A percentile compares a stretch with the other conserved stretches of the same genome.
Evolutionary conservation across 2,113 vertebrate genomes (phyloP).

Genomic region (Corydoras maculifer): DNA sequence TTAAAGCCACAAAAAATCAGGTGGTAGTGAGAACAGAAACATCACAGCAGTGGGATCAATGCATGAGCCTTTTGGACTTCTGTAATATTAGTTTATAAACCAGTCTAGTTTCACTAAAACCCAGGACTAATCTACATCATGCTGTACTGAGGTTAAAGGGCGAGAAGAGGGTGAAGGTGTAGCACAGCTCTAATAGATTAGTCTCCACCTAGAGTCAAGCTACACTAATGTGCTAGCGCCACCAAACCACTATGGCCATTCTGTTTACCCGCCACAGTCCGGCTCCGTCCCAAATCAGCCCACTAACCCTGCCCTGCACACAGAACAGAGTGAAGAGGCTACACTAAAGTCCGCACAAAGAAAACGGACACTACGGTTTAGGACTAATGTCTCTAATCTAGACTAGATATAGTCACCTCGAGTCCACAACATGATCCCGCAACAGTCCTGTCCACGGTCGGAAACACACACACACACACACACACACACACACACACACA

Average conservation of each 20-base stretch:
- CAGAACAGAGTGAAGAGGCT: slow-evolving; percentile 62
- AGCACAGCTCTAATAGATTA: slow-evolving; percentile 70
- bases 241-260: slow-evolving; percentile 54
- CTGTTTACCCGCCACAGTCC: background rate
- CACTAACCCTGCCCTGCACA: slow-evolving; percentile 41
- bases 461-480: slow-evolving; percentile 65
- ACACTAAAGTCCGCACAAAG: slow-evolving; percentile 52
- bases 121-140: slow-evolving; percentile 66
- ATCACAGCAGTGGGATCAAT: background rate
- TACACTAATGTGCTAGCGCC: slow-evolving; percentile 61
- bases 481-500: slow-evolving; percentile 59
- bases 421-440: slow-evolving; percentile 68
- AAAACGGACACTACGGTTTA: slow-evolving; percentile 68
- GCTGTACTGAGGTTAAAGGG: slow-evolving; percentile 65
- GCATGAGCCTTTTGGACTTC: slow-evolving; percentile 26
- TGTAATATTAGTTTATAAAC: slow-evolving; percentile 69
- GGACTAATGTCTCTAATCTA: slow-evolving; percentile 71
- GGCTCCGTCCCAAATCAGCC: slow-evolving; percentile 17
- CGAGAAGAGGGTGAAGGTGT: slow-evolving; percentile 62
- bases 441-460: slow-evolving; percentile 72
- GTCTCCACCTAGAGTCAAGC: slow-evolving; percentile 66
- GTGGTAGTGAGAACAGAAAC: too few species aligned
- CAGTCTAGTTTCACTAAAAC: slow-evolving; percentile 64
- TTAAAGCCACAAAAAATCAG: too few species aligned
- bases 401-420: slow-evolving; percentile 74